Conservation (phyloP, 1,140 invertebrate genomes). For the Diploscapter pachys region DNA sequence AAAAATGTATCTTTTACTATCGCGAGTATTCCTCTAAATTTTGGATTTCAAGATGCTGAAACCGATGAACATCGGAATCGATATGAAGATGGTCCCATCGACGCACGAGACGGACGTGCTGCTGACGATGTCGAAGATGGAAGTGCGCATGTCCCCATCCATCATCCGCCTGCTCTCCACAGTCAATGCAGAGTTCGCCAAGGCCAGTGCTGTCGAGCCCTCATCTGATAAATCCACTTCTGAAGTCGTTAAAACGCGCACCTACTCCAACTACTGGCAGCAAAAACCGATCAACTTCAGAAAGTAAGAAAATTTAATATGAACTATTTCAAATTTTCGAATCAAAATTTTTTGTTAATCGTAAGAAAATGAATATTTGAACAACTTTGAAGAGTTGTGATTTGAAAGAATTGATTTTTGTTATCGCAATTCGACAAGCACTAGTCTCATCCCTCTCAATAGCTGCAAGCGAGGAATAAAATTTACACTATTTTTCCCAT, state of each 20-base stretch:
- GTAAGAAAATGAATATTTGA: too few relatives aligned
- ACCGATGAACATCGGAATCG: slow-evolving; percentile 74
- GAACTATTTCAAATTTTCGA: too few relatives aligned
- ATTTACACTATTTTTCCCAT: too few relatives aligned
- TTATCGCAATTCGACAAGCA: too few relatives aligned
- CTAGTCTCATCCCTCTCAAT: too few relatives aligned
- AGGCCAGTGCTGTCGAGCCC: slow-evolving; percentile 1
- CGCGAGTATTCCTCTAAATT: background rate
- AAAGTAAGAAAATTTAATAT: slow-evolving; percentile 18
- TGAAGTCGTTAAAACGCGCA: slow-evolving; percentile 18
- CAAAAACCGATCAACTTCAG: slow-evolving; percentile 44
- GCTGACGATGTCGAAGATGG: slow-evolving; percentile 76
- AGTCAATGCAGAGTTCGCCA: slow-evolving; percentile 70
- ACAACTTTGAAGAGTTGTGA: too few relatives aligned
- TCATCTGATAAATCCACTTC: slow-evolving; percentile 1
- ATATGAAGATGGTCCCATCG: slow-evolving; percentile 70
- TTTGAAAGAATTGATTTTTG: too few relatives aligned
- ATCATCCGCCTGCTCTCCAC: slow-evolving; percentile 81
- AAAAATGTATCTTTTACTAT: too few relatives aligned
- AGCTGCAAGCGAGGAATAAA: too few relatives aligned
- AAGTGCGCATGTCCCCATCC: slow-evolving; percentile 76
- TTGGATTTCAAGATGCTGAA: slow-evolving; percentile 67
- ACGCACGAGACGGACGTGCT: slow-evolving; percentile 66
- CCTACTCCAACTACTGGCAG: slow-evolving; percentile 53
- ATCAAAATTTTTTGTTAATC: too few relatives aligned